A percentile compares a stretch with the other conserved stretches of the same genome.
These are phyloP conservation scores for Leptopilina myrica DNA, from an alignment of 2,888 invertebrate species.

Conservation along the genomic window DNA sequence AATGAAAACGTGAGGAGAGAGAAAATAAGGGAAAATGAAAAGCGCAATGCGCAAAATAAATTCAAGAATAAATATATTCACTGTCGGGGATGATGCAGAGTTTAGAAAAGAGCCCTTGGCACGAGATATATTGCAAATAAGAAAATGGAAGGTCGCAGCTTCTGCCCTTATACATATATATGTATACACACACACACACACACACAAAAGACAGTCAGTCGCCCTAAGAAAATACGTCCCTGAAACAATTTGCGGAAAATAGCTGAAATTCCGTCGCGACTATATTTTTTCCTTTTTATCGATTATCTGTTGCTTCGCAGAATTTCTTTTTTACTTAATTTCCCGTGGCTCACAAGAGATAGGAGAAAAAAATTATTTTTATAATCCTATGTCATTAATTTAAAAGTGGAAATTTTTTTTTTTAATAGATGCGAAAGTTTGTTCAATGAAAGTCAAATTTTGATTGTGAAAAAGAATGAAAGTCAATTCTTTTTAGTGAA, in stretches of 20 bases:
- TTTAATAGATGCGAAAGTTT: too few relatives aligned
- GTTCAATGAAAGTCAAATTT: too few relatives aligned
- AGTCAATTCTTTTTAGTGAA: too few relatives aligned
- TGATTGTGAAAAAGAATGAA: too few relatives aligned
- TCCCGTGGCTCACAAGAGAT: too few relatives aligned
- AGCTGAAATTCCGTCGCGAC: conserved; percentile 70
- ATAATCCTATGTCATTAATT: too few relatives aligned
- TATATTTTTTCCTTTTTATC: conserved; percentile 50
- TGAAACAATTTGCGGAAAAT: conserved; percentile 72
- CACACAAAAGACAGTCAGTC: conserved; percentile 38
- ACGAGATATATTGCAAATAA: conserved; percentile 73
- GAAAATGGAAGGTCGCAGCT: conserved; percentile 67
- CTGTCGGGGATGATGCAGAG: conserved; percentile 44
- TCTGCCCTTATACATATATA: conserved; percentile 43
- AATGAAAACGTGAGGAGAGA: neutral
- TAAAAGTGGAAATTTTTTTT: too few relatives aligned
- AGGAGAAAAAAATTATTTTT: too few relatives aligned
- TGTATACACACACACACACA: too few relatives aligned
- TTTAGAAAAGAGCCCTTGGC: conserved; percentile 54
- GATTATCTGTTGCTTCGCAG: conserved; percentile 34
- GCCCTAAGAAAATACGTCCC: conserved; percentile 68
- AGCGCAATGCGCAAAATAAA: conserved; percentile 37
- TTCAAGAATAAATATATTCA: conserved; percentile 42
- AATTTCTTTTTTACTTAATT: conserved; percentile 10
- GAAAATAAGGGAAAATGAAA: conserved; percentile 25